Evolutionary conservation across 2,797 vertebrate genomes (phyloP).

Genomic region (Sebastes trivittatus): DNA sequence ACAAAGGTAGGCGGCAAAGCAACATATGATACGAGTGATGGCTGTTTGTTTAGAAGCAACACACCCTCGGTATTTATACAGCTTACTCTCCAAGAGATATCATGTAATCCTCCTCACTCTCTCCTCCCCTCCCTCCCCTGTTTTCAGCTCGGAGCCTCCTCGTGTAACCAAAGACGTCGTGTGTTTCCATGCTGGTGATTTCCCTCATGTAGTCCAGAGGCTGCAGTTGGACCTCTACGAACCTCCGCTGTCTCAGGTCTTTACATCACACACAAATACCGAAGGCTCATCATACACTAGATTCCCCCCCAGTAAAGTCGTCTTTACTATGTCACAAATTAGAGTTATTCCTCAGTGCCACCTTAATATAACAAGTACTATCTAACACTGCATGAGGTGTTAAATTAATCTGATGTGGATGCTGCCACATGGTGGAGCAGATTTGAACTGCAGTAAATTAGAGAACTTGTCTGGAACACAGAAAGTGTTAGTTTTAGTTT

Average conservation of each 20-base stretch:
- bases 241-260: slow-evolving; percentile 95
- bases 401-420: slow-evolving; percentile 10
- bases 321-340: not conserved
- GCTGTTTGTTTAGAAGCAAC: slow-evolving; percentile 11
- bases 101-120: slow-evolving; percentile 4
- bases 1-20: slow-evolving; percentile 82
- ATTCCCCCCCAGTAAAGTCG: not conserved
- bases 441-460: not conserved
- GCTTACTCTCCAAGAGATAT: not conserved
- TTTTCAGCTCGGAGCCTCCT: slow-evolving; percentile 89
- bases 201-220: slow-evolving; percentile 93
- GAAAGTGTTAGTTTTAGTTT: not conserved
- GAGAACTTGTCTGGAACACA: not conserved
- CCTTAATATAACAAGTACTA: not conserved
- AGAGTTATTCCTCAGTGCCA: not conserved
- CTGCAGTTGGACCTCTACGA: slow-evolving; percentile 96
- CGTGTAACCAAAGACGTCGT: slow-evolving; percentile 99
- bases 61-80: slow-evolving; percentile 14
- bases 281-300: not conserved
- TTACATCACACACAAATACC: slow-evolving; percentile 9
- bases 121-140: not conserved
- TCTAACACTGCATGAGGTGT: not conserved
- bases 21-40: not conserved
- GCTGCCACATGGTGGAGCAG: slow-evolving; percentile 56
- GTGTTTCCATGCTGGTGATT: slow-evolving; percentile 98